phyloP scores from a whole-genome alignment of 2,113 vertebrate genomes.

The Bothrops jararaca region DNA sequence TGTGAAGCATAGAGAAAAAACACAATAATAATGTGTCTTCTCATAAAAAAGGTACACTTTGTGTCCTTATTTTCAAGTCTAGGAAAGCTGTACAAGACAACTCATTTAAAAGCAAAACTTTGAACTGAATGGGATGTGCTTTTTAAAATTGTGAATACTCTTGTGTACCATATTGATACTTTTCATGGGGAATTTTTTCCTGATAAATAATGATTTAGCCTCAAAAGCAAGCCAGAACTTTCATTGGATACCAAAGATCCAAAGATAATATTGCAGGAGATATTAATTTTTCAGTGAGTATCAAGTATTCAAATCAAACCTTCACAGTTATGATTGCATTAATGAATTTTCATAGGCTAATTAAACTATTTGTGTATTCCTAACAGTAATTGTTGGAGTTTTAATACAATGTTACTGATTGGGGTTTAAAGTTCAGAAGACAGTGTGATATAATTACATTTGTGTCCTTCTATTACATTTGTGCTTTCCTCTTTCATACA shows the following conservation, averaged over 20 bases:
- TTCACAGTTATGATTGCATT: constrained; percentile 37
- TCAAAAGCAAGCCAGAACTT: constrained; percentile 9
- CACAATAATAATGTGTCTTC: background rate
- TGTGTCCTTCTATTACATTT: constrained; percentile 38
- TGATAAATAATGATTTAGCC: constrained; percentile 6
- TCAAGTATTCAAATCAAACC: constrained; percentile 31
- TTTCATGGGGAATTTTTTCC: constrained; percentile 36
- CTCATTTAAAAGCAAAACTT: constrained; percentile 14
- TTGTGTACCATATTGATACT: constrained; percentile 40
- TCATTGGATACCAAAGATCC: background rate
- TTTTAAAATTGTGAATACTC: constrained; percentile 46
- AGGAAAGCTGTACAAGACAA: background rate
- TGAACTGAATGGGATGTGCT: constrained; percentile 52
- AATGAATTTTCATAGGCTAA: constrained; percentile 40
- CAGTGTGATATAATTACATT: constrained; percentile 47
- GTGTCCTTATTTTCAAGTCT: background rate
- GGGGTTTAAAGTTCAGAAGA: constrained; percentile 36
- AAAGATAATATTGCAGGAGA: constrained; percentile 26
- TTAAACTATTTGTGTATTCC: constrained; percentile 43
- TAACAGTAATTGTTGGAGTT: constrained; percentile 26
- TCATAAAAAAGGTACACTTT: background rate
- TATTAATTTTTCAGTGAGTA: constrained; percentile 22
- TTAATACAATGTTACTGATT: constrained; percentile 45
- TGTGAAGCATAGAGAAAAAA: background rate
- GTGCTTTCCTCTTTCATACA: constrained; percentile 33